Base-by-base conservation (phyloP, 2,888 invertebrate genomes). In the Octonoba sinensis region DNA sequence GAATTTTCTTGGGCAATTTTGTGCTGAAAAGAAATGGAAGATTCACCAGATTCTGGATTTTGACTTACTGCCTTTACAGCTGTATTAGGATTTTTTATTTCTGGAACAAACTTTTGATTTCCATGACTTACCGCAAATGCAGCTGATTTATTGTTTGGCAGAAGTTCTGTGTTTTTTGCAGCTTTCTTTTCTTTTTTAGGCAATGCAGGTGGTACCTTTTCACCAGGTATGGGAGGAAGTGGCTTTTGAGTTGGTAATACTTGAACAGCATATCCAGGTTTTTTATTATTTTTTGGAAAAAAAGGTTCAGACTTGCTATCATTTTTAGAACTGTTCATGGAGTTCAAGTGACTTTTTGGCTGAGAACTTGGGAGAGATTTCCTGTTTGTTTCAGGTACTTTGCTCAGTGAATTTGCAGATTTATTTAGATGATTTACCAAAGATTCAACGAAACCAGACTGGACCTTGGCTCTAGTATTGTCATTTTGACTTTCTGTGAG, bases 261-360 rank as follows among this genome's bases (percentile, higher is more conserved):
- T 22, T 73, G 67, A 20, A 81, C 73, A 36, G 79, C 73, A 62
- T 62, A 81, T 16, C 79, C 79, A 59, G 79, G 79, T 36, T 69
- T 79, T 36, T 51, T 54, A 54, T 18, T n/a, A 6, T 18, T 8
- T 54, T 54, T 54, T 54, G 54, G 20, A 18, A 20, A 54, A 54
- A 54, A 36, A 36, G 36, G 8, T 54, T 51, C 67, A 51, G 54
- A 46, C 56, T 46, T 57, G 20, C 15, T 24, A 1, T 62, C 76
- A 24, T 46, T 49, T 60, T 67, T 67, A 8, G 12, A 11, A 44
- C 36, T 59, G 36, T 65, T 46, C 24, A n/a, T n/a, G 6, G n/a
- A 49, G n/a, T 62, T 36, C 16, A n/a, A 44, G 12, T 62, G 18
- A 44, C 18, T 36, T 62, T 62, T 62, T 44, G 62, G 36, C 11